Percentiles rank a stretch among this genome's conserved stretches.
These are phyloP conservation scores for Hirundo rustica DNA, from an alignment of 2,797 vertebrate species.

Conservation along the genomic window DNA sequence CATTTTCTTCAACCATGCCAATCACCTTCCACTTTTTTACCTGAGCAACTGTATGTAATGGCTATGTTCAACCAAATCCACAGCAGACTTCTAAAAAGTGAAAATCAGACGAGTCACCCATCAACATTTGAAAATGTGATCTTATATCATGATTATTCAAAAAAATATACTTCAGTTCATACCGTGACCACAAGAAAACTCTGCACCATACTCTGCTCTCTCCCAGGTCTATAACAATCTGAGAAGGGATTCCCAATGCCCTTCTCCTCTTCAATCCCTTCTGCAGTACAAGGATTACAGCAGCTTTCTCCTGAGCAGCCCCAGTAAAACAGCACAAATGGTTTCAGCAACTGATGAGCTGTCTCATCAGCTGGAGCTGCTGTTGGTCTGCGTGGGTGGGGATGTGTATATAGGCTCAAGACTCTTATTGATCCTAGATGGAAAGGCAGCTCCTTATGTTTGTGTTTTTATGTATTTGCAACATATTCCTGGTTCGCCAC, in stretches of 20 bases:
- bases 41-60: neutral
- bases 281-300: neutral
- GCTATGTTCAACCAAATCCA: neutral
- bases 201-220: neutral
- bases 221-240: neutral
- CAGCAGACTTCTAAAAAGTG: neutral
- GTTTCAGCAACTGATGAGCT: neutral
- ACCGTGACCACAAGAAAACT: neutral
- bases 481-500: neutral
- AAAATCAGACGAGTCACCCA: neutral
- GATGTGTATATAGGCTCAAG: neutral
- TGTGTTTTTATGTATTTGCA: neutral
- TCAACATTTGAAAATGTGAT: neutral
- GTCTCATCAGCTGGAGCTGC: neutral
- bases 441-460: neutral
- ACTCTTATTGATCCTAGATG: neutral
- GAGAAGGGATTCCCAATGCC: neutral
- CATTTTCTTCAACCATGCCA: neutral
- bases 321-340: neutral
- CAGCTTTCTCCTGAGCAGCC: neutral
- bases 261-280: neutral
- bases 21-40: neutral
- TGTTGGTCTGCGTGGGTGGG: accelerated
- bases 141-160: neutral
- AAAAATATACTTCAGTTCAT: accelerated